A percentile compares a stretch with the other conserved stretches of the same genome.
These are phyloP conservation scores for Antheraea yamamai DNA, from an alignment of 2,888 invertebrate species.

Conservation along the genomic window DNA sequence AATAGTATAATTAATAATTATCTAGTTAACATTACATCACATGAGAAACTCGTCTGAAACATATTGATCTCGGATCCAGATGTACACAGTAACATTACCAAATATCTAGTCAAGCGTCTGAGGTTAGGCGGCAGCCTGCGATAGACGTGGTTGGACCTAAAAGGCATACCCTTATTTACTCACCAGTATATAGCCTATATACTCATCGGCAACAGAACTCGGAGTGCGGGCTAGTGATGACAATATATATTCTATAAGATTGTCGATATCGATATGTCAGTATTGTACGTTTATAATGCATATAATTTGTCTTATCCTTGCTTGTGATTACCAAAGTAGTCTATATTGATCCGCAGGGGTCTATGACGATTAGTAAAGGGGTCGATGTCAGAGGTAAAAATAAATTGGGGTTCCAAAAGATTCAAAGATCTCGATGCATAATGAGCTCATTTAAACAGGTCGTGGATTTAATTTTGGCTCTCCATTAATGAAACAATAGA, in stretches of 20 bases:
- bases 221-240: conserved; percentile 39
- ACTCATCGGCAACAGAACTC: conserved; percentile 54
- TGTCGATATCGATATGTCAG: conserved; percentile 36
- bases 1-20: neutral
- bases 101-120: conserved; percentile 28
- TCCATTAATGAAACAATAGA: too few species aligned
- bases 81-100: conserved; percentile 3
- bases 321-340: too few species aligned
- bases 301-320: neutral
- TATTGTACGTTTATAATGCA: neutral
- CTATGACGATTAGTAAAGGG: too few species aligned
- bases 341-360: too few species aligned
- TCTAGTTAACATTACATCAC: neutral
- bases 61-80: conserved; percentile 7
- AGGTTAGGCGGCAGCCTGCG: conserved; percentile 45
- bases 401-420: too few species aligned
- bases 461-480: too few species aligned
- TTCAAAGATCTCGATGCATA: too few species aligned
- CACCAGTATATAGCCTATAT: conserved; percentile 57
- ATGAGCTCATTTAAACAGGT: too few species aligned
- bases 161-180: conserved; percentile 68
- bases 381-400: too few species aligned
- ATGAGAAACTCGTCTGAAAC: neutral
- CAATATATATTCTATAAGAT: neutral
- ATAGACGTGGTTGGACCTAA: conserved; percentile 57